Conservation (phyloP, 2,888 invertebrate species). For the Unio pictorum region DNA sequence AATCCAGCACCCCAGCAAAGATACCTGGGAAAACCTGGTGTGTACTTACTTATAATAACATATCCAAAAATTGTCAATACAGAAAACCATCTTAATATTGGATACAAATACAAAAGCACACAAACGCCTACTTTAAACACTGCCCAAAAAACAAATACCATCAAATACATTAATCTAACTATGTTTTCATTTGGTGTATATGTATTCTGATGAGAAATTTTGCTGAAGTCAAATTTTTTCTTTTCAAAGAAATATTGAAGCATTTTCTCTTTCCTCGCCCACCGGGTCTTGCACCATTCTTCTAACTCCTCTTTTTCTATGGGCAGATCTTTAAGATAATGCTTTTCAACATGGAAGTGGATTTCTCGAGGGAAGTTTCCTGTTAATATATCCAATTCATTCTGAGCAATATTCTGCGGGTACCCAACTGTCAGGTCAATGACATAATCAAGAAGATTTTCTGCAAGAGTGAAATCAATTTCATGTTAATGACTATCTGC, state of each 20-base stretch:
- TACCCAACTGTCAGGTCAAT: slow-evolving; percentile 91
- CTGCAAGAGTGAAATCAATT: slow-evolving; percentile 54
- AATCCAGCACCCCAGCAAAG: no score
- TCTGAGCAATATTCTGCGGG: slow-evolving; percentile 82
- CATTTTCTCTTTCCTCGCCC: slow-evolving; percentile 70
- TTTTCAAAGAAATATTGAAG: slow-evolving; percentile 54
- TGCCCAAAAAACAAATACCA: slow-evolving; percentile 40
- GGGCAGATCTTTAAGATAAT: slow-evolving; percentile 44
- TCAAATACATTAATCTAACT: slow-evolving; percentile 9
- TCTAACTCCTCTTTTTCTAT: slow-evolving; percentile 36
- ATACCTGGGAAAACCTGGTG: no score
- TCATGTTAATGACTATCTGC: no score
- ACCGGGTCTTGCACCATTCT: slow-evolving; percentile 68
- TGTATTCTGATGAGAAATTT: slow-evolving; percentile 1
- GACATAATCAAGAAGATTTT: slow-evolving; percentile 81
- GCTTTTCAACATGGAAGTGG: slow-evolving; percentile 81
- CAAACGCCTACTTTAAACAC: slow-evolving; percentile 33
- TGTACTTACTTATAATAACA: slow-evolving; percentile 17
- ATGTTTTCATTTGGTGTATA: not conserved
- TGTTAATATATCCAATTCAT: slow-evolving; percentile 80
- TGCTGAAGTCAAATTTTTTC: slow-evolving; percentile 19
- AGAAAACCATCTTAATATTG: slow-evolving; percentile 37
- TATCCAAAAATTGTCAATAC: slow-evolving; percentile 14
- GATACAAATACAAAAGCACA: slow-evolving; percentile 23
- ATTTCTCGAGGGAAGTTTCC: slow-evolving; percentile 84